Evolutionary conservation across 1,140 invertebrate species (phyloP), one percentile per base, ranked within the genome.

Genomic region (Phymastichus coffea): DNA sequence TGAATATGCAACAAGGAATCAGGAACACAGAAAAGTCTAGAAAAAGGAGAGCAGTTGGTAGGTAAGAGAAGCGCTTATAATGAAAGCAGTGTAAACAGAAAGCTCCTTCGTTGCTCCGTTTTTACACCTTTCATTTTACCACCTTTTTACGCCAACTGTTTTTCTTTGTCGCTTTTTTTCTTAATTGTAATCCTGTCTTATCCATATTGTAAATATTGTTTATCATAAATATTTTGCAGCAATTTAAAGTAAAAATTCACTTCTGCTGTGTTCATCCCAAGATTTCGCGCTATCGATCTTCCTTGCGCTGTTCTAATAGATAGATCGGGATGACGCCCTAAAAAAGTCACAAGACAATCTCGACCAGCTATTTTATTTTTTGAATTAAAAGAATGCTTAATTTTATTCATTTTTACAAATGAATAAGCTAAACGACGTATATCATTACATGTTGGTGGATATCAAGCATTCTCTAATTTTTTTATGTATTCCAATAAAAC

Each of bases 271-370:
- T 37, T 40, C 33, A 65, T 57, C 19, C 49, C 63, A 23, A 57
- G 41, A 17, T 26, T 19, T 52, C 65, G 15, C 12, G 65, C 56
- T 48, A 65, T 15, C 12, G 57, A 66, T 14, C 68, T 25, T 28
- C 54, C 61, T 66, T 69, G 56, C 17, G 68, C 48, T 44, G 64
- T 64, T 57, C 64, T 60, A 20, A 70, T n/a, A 15, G 59, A 54
- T 30, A 70, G 38, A 53, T 59, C 63, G 2, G 23, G 19, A 55
- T 70, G 56, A 59, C 58, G 43, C 54, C 37, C 56, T 22, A 65
- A 43, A 59, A 66, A 68, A 25, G 25, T 60, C 20, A 30, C 49
- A 12, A 66, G 40, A 59, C 64, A 68, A 48, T 66, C 66, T 19
- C 33, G 33, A 10, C 67, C 65, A 10, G 63, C 68, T 10, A 41